These are phyloP conservation scores for Elaphurus davidianus DNA, from an alignment of 2,113 vertebrate species.

Conservation along the genomic window DNA sequence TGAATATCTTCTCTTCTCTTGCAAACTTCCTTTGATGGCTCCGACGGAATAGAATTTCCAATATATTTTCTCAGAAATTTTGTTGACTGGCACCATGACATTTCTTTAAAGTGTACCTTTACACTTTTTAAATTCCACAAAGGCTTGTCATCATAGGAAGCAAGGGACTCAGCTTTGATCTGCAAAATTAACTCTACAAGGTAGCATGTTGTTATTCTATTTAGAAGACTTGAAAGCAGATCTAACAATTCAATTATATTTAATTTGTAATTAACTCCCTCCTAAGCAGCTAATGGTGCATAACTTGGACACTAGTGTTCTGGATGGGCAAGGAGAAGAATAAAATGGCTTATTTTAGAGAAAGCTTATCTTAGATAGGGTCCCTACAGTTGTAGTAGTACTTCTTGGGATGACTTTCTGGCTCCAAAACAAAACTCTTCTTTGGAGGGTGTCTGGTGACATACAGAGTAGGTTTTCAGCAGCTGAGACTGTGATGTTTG, in stretches of 20 bases:
- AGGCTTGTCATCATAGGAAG: conserved; percentile 1
- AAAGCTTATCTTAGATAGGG: not conserved
- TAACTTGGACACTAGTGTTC: conserved; percentile 46
- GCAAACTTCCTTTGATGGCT: not conserved
- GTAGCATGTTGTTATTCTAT: conserved; percentile 64
- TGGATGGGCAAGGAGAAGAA: conserved; percentile 27
- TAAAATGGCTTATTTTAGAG: conserved; percentile 12
- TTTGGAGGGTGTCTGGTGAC: not conserved
- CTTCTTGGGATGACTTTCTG: not conserved
- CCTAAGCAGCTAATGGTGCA: conserved; percentile 69
- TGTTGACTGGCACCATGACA: not conserved
- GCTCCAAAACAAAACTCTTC: not conserved
- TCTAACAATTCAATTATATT: conserved; percentile 69
- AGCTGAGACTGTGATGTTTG: not conserved
- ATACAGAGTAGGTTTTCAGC: not conserved
- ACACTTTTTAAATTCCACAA: not conserved
- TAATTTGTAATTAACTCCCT: conserved; percentile 73
- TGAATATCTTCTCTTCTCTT: not conserved
- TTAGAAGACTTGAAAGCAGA: conserved; percentile 60
- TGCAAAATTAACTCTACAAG: conserved; percentile 51
- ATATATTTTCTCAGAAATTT: conserved; percentile 24
- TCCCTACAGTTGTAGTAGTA: not conserved
- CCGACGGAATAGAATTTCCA: not conserved
- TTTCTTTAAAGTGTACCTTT: not conserved
- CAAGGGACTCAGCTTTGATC: conserved; percentile 40